Evolutionary conservation across 2,113 vertebrate genomes (phyloP), one percentile per base, ranked within the genome.

Genomic region (Syrrhaptes paradoxus): DNA sequence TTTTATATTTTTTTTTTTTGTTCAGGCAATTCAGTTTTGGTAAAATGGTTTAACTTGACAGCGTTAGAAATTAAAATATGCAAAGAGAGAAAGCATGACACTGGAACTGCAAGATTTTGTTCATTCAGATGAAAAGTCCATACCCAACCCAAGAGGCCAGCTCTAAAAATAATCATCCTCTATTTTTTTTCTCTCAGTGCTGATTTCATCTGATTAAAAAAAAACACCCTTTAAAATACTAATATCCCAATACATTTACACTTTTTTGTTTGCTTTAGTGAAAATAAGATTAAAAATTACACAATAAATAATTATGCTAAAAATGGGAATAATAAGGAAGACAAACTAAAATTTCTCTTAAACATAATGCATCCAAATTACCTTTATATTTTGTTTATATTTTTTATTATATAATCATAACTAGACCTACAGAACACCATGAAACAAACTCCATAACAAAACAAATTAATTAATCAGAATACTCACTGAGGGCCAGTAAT

Each of bases 1-100:
- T n/a, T n/a, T n/a, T n/a, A n/a, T n/a, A n/a, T n/a, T n/a, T 58
- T 87, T 43, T 66, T 17, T 73, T 90, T 85, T 87, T 74, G 29
- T 82, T 61, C 1, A 32, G n/a, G 24, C 15, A 67, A 82, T 90
- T 79, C 80, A 62, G 26, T 91, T 96, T 80, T 85, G 46, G 76
- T 70, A 43, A 94, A 90, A 73, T 2, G 4, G 10, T 82, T 94
- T 85, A 85, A 82, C 25, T 55, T 67, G 46, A 48, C 59, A 49
- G 34, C 6, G 5, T 52, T 29, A 66, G 57, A 78, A 89, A 84
- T 49, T 49, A 52, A 92, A 93, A 81, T 75, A 84, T 6, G 36
- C 41, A 61, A 75, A 43, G 41, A 74, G 9, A 79, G 36, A 45
- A 88, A n/a, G 48, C 16, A 43, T 18, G 29, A 76, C 51, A 71